Conservation (phyloP, 2,113 vertebrate genomes). For the Bettongia penicillata region DNA sequence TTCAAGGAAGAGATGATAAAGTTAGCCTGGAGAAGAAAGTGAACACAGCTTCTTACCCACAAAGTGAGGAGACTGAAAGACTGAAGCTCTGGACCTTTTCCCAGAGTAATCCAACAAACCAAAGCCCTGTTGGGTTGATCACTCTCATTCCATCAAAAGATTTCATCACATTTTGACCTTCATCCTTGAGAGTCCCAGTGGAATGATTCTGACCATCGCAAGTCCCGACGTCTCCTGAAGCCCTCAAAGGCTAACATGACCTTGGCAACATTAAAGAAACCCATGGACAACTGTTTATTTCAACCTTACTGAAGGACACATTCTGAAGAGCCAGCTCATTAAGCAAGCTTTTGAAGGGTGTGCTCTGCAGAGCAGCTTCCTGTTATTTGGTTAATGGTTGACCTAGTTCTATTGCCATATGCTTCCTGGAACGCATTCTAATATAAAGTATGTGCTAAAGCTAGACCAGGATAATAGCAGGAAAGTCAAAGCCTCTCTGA, state of each 20-base stretch:
- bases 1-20: conserved; percentile 14
- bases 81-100: conserved; percentile 41
- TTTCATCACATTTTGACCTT: conserved; percentile 67
- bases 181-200: conserved; percentile 54
- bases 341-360: conserved; percentile 87
- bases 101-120: conserved; percentile 17
- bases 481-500: conserved; percentile 77
- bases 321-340: conserved; percentile 86
- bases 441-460: conserved; percentile 87
- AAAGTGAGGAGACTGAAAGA: conserved; percentile 47
- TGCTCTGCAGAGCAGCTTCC: conserved; percentile 86
- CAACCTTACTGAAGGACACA: conserved; percentile 89
- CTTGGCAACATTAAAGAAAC: conserved; percentile 80
- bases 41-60: not conserved
- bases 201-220: conserved; percentile 59
- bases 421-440: conserved; percentile 90
- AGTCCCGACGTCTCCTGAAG: conserved; percentile 56
- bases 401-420: conserved; percentile 94
- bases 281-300: conserved; percentile 76
- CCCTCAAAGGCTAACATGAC: conserved; percentile 65
- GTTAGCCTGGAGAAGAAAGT: conserved; percentile 37
- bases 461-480: conserved; percentile 82
- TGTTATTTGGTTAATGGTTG: conserved; percentile 94
- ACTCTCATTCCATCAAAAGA: conserved; percentile 56
- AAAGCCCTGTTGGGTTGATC: conserved; percentile 49